phyloP scores from a whole-genome alignment of 2,888 invertebrate species.

The Lasioglossum malachurum region DNA sequence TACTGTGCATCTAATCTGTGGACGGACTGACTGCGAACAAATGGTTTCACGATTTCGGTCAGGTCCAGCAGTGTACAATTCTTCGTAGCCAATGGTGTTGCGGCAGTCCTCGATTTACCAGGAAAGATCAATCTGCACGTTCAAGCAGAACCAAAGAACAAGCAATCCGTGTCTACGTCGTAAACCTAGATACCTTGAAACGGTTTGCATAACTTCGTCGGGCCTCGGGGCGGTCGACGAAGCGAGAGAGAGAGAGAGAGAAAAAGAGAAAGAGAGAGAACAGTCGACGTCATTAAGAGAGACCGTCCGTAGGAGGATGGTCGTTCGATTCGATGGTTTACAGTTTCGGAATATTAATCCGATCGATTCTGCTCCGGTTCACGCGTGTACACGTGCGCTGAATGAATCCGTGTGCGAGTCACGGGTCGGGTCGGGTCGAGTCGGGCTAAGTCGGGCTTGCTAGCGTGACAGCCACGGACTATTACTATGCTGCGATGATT shows the following conservation, averaged over 20 bases:
- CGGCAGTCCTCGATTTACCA: not conserved
- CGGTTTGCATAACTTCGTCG: not conserved
- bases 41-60: not conserved
- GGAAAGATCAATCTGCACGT: not conserved
- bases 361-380: slow-evolving; percentile 31
- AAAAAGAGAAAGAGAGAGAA: not conserved
- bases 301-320: slow-evolving; percentile 9
- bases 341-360: slow-evolving; percentile 39
- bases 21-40: not conserved
- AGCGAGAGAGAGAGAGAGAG: not conserved
- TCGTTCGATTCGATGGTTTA: slow-evolving; percentile 1
- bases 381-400: not conserved
- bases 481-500: not conserved
- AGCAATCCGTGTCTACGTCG: slow-evolving; percentile 5
- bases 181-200: slow-evolving; percentile 17
- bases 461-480: not conserved
- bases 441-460: not conserved
- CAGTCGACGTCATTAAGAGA: slow-evolving; percentile 1
- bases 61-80: not conserved
- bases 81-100: not conserved
- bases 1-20: not conserved
- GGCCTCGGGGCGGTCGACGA: not conserved
- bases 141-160: slow-evolving; percentile 5
- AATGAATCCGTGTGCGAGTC: slow-evolving; percentile 10
- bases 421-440: not conserved